Conservation (phyloP, 2,797 vertebrate species). For the Sylvia borin region DNA sequence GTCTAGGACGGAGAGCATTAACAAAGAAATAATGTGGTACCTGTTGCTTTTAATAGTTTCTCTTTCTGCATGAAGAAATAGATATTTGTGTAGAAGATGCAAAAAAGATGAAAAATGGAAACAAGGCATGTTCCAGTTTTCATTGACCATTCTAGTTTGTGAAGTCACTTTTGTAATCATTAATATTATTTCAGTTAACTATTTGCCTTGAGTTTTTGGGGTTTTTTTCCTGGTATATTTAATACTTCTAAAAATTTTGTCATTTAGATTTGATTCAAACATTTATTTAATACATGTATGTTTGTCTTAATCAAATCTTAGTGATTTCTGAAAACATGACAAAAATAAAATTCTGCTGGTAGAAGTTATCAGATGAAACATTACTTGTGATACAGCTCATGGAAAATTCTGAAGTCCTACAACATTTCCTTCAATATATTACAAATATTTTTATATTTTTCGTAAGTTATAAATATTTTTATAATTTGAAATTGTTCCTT, state of each 20-base stretch:
- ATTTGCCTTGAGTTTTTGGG: neutral
- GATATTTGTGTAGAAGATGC: neutral
- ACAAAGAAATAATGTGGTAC: neutral
- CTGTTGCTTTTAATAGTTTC: slow-evolving; percentile 47
- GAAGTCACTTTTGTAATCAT: neutral
- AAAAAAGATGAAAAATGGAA: neutral
- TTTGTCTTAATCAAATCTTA: neutral
- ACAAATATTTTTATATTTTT: neutral
- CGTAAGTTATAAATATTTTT: neutral
- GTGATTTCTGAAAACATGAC: neutral
- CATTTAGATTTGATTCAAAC: neutral
- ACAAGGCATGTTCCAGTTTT: neutral
- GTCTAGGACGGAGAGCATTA: neutral
- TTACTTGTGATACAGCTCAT: neutral
- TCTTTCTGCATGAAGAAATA: neutral
- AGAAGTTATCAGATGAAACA: neutral
- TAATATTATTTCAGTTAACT: neutral
- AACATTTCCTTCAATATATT: neutral
- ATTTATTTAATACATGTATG: neutral
- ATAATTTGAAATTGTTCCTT: neutral
- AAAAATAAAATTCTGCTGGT: neutral
- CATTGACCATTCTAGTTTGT: neutral
- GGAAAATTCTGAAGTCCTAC: neutral
- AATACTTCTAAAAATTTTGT: neutral
- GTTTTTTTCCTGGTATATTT: neutral